phyloP scores from a whole-genome alignment of 92 coral and sea anemone genomes.

The Heliopora coerulea region DNA sequence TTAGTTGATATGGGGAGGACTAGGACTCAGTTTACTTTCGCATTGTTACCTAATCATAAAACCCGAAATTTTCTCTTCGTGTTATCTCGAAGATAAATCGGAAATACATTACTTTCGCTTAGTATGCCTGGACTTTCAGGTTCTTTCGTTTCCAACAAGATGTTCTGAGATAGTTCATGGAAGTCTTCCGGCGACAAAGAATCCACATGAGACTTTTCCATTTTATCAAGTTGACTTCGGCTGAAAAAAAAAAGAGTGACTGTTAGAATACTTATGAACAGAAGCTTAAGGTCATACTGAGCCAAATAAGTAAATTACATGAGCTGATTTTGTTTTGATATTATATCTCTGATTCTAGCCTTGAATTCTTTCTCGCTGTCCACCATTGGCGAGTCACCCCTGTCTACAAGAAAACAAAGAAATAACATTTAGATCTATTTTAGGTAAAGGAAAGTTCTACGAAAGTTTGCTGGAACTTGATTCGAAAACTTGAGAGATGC shows the following conservation, averaged over 20 bases:
- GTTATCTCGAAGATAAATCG: no score
- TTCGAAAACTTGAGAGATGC: neutral
- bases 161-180: conserved; percentile 33
- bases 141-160: conserved; percentile 8
- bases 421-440: neutral
- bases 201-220: conserved; percentile 59
- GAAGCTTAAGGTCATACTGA: no score
- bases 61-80: no score
- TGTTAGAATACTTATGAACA: neutral
- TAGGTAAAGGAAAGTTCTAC: neutral
- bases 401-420: conserved; percentile 49
- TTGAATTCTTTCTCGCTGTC: conserved; percentile 70
- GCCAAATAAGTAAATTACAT: no score
- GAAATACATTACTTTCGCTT: conserved; percentile 13
- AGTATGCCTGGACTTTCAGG: neutral
- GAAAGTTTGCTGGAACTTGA: neutral
- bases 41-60: no score
- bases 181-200: conserved; percentile 64
- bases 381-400: conserved; percentile 62
- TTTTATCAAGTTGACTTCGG: conserved; percentile 63
- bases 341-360: conserved; percentile 66
- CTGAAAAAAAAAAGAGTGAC: conserved; percentile 28
- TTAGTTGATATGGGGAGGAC: no score
- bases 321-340: conserved; percentile 66
- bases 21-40: no score